A percentile compares a stretch with the other conserved stretches of the same genome.
Conservation (phyloP, 2,797 vertebrate genomes). For the Gobionotothen gibberifrons region DNA sequence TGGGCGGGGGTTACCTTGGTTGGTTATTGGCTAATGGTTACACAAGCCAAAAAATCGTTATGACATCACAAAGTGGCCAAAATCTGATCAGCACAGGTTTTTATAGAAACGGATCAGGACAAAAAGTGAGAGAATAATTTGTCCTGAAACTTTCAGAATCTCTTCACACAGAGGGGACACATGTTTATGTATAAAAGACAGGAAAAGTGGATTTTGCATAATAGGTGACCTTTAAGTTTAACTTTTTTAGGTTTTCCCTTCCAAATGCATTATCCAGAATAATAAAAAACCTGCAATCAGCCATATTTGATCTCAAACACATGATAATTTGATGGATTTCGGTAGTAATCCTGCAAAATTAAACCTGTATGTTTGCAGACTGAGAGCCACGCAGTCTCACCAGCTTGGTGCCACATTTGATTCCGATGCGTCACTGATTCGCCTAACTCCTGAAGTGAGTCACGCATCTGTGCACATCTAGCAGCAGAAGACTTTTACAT, state of each 20-base stretch:
- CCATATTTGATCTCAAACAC: not conserved
- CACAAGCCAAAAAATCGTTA: too few species aligned
- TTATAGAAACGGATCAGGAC: too few species aligned
- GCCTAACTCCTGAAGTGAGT: conserved; percentile 60
- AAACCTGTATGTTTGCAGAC: conserved; percentile 14
- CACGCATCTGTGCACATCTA: conserved; percentile 51
- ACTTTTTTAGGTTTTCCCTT: not conserved
- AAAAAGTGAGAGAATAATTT: too few species aligned
- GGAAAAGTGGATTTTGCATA: too few species aligned
- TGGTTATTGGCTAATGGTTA: too few species aligned
- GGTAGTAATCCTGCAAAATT: conserved; percentile 10
- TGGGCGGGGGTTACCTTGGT: too few species aligned
- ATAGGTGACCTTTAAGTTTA: not conserved
- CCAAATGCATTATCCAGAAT: conserved; percentile 8
- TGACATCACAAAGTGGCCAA: too few species aligned
- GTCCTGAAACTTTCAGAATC: too few species aligned
- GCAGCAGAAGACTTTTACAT: conserved; percentile 28
- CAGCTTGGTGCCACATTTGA: conserved; percentile 33
- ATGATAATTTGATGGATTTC: conserved; percentile 6
- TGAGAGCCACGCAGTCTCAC: not conserved
- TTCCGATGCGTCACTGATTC: conserved; percentile 52
- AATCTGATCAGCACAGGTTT: too few species aligned
- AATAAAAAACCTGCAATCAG: not conserved
- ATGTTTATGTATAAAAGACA: too few species aligned
- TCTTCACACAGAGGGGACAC: too few species aligned